Conservation (phyloP, 2,888 invertebrate species). For the Drosophila testacea region DNA sequence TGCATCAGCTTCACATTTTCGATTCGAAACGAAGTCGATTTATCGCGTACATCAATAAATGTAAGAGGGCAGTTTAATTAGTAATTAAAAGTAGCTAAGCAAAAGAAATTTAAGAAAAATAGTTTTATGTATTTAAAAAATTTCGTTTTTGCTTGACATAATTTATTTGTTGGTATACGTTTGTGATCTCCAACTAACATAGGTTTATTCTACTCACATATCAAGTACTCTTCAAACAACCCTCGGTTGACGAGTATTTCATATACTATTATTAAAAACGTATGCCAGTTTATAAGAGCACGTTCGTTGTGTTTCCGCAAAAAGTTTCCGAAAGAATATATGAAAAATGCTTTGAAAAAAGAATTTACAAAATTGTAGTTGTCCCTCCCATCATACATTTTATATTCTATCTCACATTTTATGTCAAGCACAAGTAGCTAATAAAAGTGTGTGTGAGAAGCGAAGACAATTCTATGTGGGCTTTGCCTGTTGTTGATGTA, state of each 20-base stretch:
- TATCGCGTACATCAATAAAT: constrained; percentile 23
- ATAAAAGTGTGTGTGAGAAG: neutral
- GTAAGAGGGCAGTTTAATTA: constrained; percentile 3
- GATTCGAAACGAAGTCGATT: constrained; percentile 29
- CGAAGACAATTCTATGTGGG: neutral
- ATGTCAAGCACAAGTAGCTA: constrained; percentile 9
- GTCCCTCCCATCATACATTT: constrained; percentile 4
- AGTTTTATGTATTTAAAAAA: neutral
- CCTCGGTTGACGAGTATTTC: constrained; percentile 8
- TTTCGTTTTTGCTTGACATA: neutral
- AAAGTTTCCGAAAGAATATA: constrained; percentile 45
- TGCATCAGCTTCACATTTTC: constrained; percentile 32
- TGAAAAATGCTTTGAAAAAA: constrained; percentile 52
- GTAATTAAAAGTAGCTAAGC: neutral
- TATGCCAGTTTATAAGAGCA: constrained; percentile 46
- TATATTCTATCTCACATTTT: constrained; percentile 12
- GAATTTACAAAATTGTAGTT: constrained; percentile 42
- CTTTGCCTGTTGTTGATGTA: neutral
- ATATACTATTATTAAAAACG: constrained; percentile 8
- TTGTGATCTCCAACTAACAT: neutral
- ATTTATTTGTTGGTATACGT: neutral
- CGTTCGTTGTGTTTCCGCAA: constrained; percentile 15
- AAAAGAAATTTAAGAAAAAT: neutral
- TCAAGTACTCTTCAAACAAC: neutral
- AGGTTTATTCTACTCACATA: neutral